Base-by-base conservation (phyloP, 2,888 invertebrate genomes). In the Drosophila anomalata region DNA sequence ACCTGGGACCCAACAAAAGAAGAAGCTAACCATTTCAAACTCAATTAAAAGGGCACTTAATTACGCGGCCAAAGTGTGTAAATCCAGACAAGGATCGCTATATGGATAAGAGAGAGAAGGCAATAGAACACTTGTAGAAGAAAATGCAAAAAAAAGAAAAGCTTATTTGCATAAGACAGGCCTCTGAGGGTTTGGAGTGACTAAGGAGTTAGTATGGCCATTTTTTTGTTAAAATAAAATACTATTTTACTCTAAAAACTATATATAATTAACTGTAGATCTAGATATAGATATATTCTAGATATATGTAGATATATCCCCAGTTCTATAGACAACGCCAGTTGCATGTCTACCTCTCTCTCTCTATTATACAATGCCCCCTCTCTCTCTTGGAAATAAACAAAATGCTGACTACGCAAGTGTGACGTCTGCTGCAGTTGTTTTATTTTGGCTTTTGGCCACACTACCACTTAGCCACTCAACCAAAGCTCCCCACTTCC, bases 21-120 rank as follows among this genome's bases (percentile, higher is more conserved):
- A 67, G 58, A 46, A 51, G 58, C 51, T 52, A 65, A 60, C 75
- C 73, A 66, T 74, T 81, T 70, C 72, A 79, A 84, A 84, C 87
- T 84, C 79, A 81, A 84, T 84, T 84, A 84, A 77, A 75, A 65
- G 68, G 62, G 79, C 82, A 77, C 82, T 83, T 84, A 87, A 87
- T 84, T 87, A 87, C 76, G 72, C 73, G 73, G 58, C 60, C 56
- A 36, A 60, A 60, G 71, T 65, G 63, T 59, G 66, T 59, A 47
- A 59, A 54, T 51, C 36, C 33, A 46, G 14, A 22, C 52, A 39
- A n/a, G 8, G 26, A n/a, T 20, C 9, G 52, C 24, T 39, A 14
- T 51, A 42, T 17, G 9, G 17, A 14, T 2, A 14, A 12, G 50
- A 33, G 39, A 11, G 59, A 65, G 42, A 51, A 26, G 46, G 71